Conservation (phyloP, 2,113 vertebrate genomes). For the Leptosomus discolor region DNA sequence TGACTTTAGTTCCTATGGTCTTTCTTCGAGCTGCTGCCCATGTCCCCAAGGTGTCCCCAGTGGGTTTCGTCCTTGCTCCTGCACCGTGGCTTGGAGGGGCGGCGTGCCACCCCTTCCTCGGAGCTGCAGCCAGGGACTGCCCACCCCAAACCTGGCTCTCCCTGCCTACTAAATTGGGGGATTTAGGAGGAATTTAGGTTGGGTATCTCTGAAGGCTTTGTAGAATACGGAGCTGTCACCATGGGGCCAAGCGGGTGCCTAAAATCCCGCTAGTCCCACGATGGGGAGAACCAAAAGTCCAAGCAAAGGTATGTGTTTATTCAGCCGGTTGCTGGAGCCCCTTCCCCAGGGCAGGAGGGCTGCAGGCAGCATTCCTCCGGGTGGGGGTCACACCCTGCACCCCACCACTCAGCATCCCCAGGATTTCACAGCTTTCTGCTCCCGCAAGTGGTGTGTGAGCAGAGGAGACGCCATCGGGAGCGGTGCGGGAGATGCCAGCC, state of each 20-base stretch:
- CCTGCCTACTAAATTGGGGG: accelerated
- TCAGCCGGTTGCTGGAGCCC: background rate
- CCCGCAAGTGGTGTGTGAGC: background rate
- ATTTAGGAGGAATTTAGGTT: background rate
- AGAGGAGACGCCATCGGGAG: background rate
- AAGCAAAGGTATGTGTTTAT: background rate
- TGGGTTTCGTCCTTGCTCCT: background rate
- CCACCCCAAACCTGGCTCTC: background rate
- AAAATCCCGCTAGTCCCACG: accelerated
- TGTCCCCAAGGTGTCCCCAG: accelerated
- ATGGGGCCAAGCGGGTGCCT: accelerated
- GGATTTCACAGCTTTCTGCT: background rate
- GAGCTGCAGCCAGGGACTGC: too few species aligned
- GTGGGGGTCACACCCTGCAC: background rate
- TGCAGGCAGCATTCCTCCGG: background rate
- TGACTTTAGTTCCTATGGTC: constrained; percentile 64
- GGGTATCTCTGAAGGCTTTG: background rate
- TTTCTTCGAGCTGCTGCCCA: constrained; percentile 22
- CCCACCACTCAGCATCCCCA: background rate
- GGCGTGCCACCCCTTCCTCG: background rate
- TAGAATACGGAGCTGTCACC: background rate
- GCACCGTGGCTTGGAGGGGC: accelerated
- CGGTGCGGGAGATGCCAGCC: background rate
- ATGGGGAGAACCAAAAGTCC: background rate
- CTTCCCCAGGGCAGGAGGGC: background rate